A percentile compares a stretch with the other conserved stretches of the same genome.
Evolutionary conservation across 2,797 vertebrate genomes (phyloP).

Genomic region (Characodon lateralis): DNA sequence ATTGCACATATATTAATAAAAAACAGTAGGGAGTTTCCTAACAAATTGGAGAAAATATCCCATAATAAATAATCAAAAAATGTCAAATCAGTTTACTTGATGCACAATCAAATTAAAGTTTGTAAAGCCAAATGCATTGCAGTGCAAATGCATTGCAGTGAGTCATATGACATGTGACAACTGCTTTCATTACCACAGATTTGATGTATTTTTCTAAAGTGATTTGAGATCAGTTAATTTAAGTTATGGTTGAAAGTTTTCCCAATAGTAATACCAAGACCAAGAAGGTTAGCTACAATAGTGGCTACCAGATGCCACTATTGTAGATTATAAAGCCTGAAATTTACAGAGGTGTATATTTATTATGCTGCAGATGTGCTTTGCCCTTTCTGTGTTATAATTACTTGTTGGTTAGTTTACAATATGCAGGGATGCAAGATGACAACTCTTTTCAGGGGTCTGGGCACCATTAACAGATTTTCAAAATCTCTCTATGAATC

Average conservation of each 20-base stretch:
- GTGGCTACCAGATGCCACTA: neutral
- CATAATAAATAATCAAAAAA: neutral
- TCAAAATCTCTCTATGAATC: neutral
- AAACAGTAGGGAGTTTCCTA: neutral
- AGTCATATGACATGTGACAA: neutral
- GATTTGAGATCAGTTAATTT: neutral
- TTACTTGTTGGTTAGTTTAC: neutral
- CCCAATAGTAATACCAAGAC: neutral
- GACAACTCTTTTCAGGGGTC: neutral
- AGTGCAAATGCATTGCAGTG: neutral
- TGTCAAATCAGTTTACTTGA: slow-evolving; percentile 11
- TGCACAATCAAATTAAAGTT: neutral
- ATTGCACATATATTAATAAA: neutral
- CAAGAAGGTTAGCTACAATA: neutral
- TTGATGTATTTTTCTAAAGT: neutral
- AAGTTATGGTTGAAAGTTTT: neutral
- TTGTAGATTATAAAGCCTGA: neutral
- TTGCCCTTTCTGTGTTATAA: neutral
- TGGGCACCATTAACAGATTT: neutral
- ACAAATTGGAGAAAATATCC: too few relatives aligned
- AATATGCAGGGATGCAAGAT: neutral
- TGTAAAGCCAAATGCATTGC: neutral
- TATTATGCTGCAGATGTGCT: neutral
- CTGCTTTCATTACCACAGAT: neutral
- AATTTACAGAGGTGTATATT: neutral